A percentile compares a stretch with the other conserved stretches of the same genome.
phyloP scores from a whole-genome alignment of 2,113 vertebrate genomes.

The Numida meleagris region DNA sequence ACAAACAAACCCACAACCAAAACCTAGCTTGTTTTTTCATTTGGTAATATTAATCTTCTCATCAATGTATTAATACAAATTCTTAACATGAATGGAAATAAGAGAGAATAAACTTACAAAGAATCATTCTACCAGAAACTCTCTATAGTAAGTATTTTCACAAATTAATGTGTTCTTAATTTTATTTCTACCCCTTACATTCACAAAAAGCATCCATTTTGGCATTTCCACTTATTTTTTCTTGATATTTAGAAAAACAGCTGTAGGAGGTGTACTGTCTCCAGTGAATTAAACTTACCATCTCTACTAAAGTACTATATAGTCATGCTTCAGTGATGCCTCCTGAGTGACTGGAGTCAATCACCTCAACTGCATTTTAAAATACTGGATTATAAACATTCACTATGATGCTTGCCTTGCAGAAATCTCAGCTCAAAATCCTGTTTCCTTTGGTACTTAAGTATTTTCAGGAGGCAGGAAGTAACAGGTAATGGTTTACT shows the following conservation, averaged over 20 bases:
- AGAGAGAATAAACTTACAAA: background rate
- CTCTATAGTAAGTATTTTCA: background rate
- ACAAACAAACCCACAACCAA: no score
- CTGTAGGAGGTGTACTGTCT: no score
- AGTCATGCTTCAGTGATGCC: background rate
- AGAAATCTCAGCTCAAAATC: background rate
- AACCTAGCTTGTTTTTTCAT: background rate
- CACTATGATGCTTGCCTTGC: background rate
- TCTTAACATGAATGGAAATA: background rate
- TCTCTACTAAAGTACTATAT: background rate
- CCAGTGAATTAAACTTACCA: background rate
- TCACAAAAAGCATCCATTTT: background rate
- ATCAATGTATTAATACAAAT: background rate
- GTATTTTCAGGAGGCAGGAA: background rate
- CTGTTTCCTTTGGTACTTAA: background rate
- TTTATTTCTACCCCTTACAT: background rate
- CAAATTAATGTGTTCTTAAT: background rate
- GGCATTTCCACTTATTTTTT: no score
- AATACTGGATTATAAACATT: background rate
- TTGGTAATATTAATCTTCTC: background rate
- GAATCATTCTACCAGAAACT: accelerated
- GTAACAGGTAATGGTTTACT: background rate
- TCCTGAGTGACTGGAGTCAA: background rate
- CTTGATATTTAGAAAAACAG: no score
- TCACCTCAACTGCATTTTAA: background rate